These are phyloP conservation scores for Stegana nigrithorax DNA, from an alignment of 2,888 invertebrate genomes.

Conservation along the genomic window DNA sequence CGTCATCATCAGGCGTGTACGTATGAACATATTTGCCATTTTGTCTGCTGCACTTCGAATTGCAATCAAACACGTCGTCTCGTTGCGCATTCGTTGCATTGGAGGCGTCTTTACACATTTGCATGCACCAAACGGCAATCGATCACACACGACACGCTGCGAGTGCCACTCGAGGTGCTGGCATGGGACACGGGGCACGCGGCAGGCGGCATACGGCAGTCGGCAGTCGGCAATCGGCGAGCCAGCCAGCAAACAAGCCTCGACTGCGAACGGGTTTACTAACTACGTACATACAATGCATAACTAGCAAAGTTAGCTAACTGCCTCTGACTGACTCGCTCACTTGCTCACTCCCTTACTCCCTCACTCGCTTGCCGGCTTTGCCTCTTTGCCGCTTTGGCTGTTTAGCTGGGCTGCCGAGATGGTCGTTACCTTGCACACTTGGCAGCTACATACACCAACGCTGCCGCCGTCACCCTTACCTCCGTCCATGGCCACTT, in stretches of 20 bases:
- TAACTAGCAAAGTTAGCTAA: background rate
- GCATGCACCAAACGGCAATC: conserved; percentile 62
- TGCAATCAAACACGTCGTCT: background rate
- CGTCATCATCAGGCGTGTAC: no score
- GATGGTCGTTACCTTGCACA: conserved; percentile 3
- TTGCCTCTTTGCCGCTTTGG: no score
- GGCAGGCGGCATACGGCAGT: conserved; percentile 41
- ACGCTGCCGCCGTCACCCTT: no score
- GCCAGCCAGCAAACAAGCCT: conserved; percentile 34
- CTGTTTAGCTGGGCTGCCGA: background rate
- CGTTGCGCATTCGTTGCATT: no score
- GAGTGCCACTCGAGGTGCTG: no score
- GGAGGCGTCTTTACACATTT: conserved; percentile 61
- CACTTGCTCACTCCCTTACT: no score
- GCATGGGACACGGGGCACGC: conserved; percentile 23
- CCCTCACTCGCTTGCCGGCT: no score
- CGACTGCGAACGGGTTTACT: conserved; percentile 9
- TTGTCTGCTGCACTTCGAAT: conserved; percentile 39
- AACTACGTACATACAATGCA: background rate
- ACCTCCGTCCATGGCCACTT: no score
- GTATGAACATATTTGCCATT: conserved; percentile 56
- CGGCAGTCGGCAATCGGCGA: conserved; percentile 25
- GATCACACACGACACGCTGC: conserved; percentile 45
- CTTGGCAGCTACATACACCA: no score
- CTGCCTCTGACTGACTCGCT: no score